Conservation (phyloP, 2,797 vertebrate genomes). For the Sebastes jordani region DNA sequence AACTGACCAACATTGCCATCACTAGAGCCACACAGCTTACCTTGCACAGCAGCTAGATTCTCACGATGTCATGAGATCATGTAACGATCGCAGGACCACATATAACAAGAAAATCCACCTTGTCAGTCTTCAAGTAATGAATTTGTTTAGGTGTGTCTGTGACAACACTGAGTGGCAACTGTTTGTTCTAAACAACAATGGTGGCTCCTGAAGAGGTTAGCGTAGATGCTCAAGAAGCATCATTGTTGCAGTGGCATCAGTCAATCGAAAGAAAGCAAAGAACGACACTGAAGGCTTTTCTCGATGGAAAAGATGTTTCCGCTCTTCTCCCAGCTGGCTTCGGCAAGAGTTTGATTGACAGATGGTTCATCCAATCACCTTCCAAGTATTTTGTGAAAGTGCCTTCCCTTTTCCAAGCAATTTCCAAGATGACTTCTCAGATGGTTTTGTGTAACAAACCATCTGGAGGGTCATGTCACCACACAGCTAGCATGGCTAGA, state of each 20-base stretch:
- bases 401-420: too few relatives aligned
- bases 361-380: neutral
- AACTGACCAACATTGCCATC: neutral
- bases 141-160: neutral
- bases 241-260: neutral
- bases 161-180: neutral
- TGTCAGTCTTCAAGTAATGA: too few relatives aligned
- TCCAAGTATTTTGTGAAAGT: neutral
- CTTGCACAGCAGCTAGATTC: too few relatives aligned
- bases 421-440: neutral
- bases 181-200: neutral
- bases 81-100: too few relatives aligned
- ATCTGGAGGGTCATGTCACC: neutral
- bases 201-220: neutral
- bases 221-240: rapidly evolving
- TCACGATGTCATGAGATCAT: too few relatives aligned
- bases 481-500: neutral
- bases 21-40: neutral
- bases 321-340: too few relatives aligned
- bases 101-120: too few relatives aligned
- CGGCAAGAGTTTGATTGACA: too few relatives aligned
- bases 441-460: neutral
- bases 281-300: neutral
- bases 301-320: neutral
- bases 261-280: neutral